Percentiles rank a stretch among this genome's conserved stretches.
Conservation (phyloP, 2,888 invertebrate genomes). For the Pemphredon lugubris region DNA sequence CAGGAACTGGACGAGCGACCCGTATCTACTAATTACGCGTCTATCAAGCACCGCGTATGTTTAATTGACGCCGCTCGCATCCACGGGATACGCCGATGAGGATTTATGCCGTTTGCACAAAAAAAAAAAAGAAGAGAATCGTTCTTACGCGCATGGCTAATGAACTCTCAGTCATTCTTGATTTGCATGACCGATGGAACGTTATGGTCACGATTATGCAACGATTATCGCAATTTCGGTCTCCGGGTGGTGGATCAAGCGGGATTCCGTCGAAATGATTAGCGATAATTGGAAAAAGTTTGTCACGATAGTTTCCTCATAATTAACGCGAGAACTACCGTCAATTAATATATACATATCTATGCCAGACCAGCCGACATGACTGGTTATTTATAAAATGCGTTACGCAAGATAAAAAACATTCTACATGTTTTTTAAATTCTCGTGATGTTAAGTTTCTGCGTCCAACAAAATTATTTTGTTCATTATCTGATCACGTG, state of each 20-base stretch:
- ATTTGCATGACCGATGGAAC: conserved; percentile 34
- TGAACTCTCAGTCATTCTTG: conserved; percentile 43
- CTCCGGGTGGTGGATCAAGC: conserved; percentile 22
- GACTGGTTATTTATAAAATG: no score
- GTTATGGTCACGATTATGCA: conserved; percentile 23
- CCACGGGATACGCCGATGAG: conserved; percentile 36
- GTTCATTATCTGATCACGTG: no score
- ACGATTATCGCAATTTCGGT: conserved; percentile 31
- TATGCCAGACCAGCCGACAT: no score
- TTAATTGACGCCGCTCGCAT: conserved; percentile 51
- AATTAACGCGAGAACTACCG: no score
- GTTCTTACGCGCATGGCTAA: conserved; percentile 44
- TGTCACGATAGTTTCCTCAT: not conserved
- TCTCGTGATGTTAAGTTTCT: no score
- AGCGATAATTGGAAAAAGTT: not conserved
- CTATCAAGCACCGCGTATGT: conserved; percentile 51
- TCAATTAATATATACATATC: no score
- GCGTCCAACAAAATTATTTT: no score
- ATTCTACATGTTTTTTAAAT: no score
- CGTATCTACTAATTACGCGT: conserved; percentile 62
- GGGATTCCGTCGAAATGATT: conserved; percentile 15
- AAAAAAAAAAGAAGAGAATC: no score
- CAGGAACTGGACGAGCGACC: conserved; percentile 48
- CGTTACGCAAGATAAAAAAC: no score
- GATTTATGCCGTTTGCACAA: conserved; percentile 31